phyloP scores from a whole-genome alignment of 2,888 invertebrate genomes.

The Cerastoderma edule region DNA sequence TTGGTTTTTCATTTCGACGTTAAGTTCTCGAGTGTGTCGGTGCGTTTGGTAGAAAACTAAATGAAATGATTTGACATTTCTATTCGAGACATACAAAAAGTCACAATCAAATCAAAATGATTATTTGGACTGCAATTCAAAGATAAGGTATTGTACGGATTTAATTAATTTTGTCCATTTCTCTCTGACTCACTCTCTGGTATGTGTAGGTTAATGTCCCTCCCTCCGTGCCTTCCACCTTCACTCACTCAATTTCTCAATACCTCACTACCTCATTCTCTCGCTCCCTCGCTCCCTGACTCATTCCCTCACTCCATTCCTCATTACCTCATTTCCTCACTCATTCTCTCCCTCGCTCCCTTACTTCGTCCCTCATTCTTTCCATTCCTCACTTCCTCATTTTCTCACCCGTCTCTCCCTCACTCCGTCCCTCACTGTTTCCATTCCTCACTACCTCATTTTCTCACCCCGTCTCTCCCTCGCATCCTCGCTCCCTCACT shows the following conservation, averaged over 20 bases:
- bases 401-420: neutral
- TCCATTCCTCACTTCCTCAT: neutral
- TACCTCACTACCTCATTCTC: neutral
- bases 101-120: too few species aligned
- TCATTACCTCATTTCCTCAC: neutral
- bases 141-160: too few species aligned
- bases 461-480: neutral
- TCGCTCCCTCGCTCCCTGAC: neutral
- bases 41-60: too few species aligned
- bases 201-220: too few species aligned
- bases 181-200: slow-evolving; percentile 11
- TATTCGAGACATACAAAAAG: too few species aligned
- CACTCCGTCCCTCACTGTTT: neutral
- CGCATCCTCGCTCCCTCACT: neutral
- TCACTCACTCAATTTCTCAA: neutral
- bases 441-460: neutral
- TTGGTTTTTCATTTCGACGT: too few species aligned
- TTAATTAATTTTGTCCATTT: neutral
- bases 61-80: too few species aligned
- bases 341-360: neutral
- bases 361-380: neutral
- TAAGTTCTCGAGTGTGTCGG: too few species aligned
- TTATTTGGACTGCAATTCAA: too few species aligned
- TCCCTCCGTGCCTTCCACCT: neutral
- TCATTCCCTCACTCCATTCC: neutral